These are phyloP conservation scores for Pelvicachromis taeniatus DNA, from an alignment of 2,113 vertebrate genomes.

Conservation along the genomic window DNA sequence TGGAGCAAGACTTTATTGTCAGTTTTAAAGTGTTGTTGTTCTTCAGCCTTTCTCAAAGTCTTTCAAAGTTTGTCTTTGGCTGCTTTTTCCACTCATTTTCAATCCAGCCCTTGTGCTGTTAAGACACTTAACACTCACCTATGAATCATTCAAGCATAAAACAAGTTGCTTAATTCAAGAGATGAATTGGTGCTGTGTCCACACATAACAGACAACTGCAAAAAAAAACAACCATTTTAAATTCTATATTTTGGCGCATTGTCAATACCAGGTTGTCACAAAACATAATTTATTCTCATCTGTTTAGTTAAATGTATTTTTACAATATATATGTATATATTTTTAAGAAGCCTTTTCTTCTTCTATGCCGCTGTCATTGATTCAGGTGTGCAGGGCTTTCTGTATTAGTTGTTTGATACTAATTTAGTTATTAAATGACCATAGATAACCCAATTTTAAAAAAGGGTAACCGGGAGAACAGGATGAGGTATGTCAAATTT, in stretches of 20 bases:
- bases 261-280: not conserved
- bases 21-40: not conserved
- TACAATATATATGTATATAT: not conserved
- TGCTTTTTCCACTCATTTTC: not conserved
- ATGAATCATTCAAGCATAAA: not conserved
- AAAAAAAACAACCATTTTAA: not conserved
- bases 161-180: not conserved
- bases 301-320: not conserved
- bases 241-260: not conserved
- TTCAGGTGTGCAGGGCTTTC: not conserved
- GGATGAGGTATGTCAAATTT: not conserved
- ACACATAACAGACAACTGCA: not conserved
- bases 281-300: not conserved
- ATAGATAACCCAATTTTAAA: not conserved
- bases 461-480: not conserved
- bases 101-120: not conserved
- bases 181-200: not conserved
- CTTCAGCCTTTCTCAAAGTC: not conserved
- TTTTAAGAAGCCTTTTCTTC: accelerated
- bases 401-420: not conserved
- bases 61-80: not conserved
- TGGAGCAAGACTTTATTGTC: not conserved
- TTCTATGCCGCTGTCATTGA: not conserved
- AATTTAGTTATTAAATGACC: not conserved
- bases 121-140: not conserved